Percentiles rank a stretch among this genome's conserved stretches.
phyloP scores from a whole-genome alignment of 2,888 invertebrate genomes.

The Tribolium freemani region DNA sequence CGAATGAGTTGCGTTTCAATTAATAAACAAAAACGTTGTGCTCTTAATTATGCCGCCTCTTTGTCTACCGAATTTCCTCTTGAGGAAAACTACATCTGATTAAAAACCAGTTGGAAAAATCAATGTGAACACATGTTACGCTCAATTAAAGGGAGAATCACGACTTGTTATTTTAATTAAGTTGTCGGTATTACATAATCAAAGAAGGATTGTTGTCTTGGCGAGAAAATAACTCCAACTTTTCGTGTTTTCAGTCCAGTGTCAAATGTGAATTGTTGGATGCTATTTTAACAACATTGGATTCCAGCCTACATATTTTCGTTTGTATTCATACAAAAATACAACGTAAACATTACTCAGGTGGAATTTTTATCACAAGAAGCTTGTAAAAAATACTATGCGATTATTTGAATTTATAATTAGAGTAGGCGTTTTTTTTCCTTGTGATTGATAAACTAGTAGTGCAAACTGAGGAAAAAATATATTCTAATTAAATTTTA shows the following conservation, averaged over 20 bases:
- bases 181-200: background rate
- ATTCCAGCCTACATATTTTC: background rate
- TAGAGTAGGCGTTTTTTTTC: too few relatives aligned
- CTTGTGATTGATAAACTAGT: too few relatives aligned
- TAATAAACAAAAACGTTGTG: conserved; percentile 8
- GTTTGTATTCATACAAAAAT: background rate
- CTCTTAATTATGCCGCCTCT: background rate
- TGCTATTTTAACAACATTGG: background rate
- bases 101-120: background rate
- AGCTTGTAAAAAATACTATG: too few relatives aligned
- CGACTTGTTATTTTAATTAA: background rate
- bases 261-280: background rate
- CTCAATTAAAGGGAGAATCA: background rate
- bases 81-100: background rate
- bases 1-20: background rate
- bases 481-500: too few relatives aligned
- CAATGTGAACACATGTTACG: background rate
- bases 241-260: background rate
- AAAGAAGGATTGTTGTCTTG: background rate
- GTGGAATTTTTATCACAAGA: too few relatives aligned
- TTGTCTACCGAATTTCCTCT: conserved; percentile 8
- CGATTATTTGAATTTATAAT: too few relatives aligned
- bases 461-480: too few relatives aligned
- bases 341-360: background rate
- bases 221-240: background rate